A percentile compares a stretch with the other conserved stretches of the same genome.
These are phyloP conservation scores for Lysandra bellargus DNA, from an alignment of 2,888 invertebrate species.

Conservation along the genomic window DNA sequence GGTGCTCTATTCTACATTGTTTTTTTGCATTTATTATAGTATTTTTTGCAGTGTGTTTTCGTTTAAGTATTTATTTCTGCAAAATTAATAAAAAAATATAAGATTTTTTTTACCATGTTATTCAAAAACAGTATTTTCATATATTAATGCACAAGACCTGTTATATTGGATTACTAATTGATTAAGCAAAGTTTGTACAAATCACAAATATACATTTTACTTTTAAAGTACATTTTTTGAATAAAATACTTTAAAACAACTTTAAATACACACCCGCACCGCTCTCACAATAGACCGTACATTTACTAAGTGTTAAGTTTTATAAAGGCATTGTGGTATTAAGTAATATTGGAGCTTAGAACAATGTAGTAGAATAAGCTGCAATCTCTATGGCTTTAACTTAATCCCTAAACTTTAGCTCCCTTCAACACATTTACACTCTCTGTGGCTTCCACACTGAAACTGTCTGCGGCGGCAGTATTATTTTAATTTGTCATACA, in stretches of 20 bases:
- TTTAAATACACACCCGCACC: not conserved
- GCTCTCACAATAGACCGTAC: not conserved
- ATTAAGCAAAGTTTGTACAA: too few species aligned
- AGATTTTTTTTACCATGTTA: too few species aligned
- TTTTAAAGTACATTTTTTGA: too few species aligned
- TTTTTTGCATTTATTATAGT: too few species aligned
- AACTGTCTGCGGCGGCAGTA: not conserved
- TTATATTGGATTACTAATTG: too few species aligned
- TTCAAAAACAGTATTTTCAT: too few species aligned
- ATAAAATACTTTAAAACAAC: not conserved
- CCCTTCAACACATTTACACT: slow-evolving; percentile 37
- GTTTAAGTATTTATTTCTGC: too few species aligned
- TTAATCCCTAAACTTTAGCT: slow-evolving; percentile 36
- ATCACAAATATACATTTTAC: too few species aligned
- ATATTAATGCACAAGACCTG: too few species aligned
- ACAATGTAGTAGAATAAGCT: slow-evolving; percentile 30
- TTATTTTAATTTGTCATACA: not conserved
- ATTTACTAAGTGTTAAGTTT: slow-evolving; percentile 10
- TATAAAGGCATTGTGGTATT: slow-evolving; percentile 17
- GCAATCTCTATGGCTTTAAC: slow-evolving; percentile 37
- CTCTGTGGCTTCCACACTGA: slow-evolving; percentile 27
- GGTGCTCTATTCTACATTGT: too few species aligned
- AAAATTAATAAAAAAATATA: too few species aligned
- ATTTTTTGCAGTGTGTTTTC: too few species aligned
- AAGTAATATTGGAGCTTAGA: slow-evolving; percentile 30